Percentiles rank a stretch among this genome's conserved stretches.
phyloP scores from a whole-genome alignment of 2,113 vertebrate species.

The Sinosuthora webbiana region DNA sequence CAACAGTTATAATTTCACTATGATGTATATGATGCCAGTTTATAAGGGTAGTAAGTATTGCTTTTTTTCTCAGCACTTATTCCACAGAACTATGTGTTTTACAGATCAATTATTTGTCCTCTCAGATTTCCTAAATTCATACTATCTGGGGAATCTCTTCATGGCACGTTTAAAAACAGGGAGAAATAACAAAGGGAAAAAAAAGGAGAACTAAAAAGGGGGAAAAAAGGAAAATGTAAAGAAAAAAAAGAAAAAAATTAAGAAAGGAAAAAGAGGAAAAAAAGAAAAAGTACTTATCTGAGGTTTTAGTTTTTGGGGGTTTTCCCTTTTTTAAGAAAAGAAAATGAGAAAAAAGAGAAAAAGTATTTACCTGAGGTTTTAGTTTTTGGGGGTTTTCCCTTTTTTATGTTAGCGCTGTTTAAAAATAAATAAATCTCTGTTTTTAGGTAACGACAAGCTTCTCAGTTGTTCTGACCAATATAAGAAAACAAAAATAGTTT shows the following conservation, averaged over 20 bases:
- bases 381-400: rapidly evolving
- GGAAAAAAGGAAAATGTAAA: rapidly evolving
- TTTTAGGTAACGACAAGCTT: not conserved
- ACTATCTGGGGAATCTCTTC: not conserved
- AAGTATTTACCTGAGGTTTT: too few species aligned
- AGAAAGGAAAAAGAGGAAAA: rapidly evolving
- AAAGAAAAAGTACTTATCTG: too few species aligned
- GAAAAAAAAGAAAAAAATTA: too few species aligned
- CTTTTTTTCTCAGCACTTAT: not conserved
- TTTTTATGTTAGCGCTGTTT: not conserved
- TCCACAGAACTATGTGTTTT: not conserved
- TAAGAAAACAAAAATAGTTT: not conserved
- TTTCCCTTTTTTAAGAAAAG: not conserved
- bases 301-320: rapidly evolving
- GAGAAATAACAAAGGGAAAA: rapidly evolving
- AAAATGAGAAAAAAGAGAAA: rapidly evolving
- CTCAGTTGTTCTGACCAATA: not conserved
- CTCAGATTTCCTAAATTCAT: not conserved
- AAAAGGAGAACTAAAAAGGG: rapidly evolving
- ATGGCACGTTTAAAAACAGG: not conserved
- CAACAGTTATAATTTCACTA: not conserved
- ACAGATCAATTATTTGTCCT: not conserved
- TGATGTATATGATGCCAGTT: not conserved
- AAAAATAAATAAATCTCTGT: not conserved
- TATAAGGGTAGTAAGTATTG: not conserved